Evolutionary conservation across 2,797 vertebrate genomes (phyloP), one percentile per base, ranked within the genome.

Genomic region (Smutsia temminckii): DNA sequence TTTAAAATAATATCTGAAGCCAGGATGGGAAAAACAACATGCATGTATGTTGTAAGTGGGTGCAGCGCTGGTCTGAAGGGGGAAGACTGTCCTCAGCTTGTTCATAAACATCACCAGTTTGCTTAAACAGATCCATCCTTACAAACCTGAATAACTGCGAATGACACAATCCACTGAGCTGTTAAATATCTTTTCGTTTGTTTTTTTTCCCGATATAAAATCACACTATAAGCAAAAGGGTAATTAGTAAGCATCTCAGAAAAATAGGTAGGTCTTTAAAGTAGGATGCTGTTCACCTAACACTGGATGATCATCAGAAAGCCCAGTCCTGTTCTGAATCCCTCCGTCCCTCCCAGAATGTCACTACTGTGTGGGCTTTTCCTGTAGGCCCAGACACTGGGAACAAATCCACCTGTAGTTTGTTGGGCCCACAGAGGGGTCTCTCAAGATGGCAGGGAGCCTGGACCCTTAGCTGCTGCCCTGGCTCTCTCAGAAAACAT

Each of bases 1-100:
- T 90, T 68, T 59, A 17, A 61, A 84, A 68, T 42, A 85, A 80
- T 21, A 46, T 13, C 80, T 77, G 61, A 79, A 46, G n/a, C 18
- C 14, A 13, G 40, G 7, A 6, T n/a, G 42, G 32, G 14, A 29
- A 66, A 89, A 91, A 9, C 29, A 66, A 69, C 25, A 12, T 5
- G 27, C 2, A 16, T 3, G 3, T 23, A 9, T 51, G 25, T 69
- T 32, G 32, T 59, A 34, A 63, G 75, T 64, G 18, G 20, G 40
- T 10, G 13, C 1, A 11, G 68, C 3, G 6, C 63, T n/a, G 12
- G 34, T 69, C 14, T 1, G 27, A 27, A 49, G 8, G 10, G 25
- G 29, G 53, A 40, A 68, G 27, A 23, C 6, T 14, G 27, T 8
- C 34, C 69, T 46, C 46, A 46, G 46, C 77, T 78, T 34, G 2